These are phyloP conservation scores for Proctacanthus coquilletti DNA, from an alignment of 1,140 invertebrate genomes.

Conservation along the genomic window DNA sequence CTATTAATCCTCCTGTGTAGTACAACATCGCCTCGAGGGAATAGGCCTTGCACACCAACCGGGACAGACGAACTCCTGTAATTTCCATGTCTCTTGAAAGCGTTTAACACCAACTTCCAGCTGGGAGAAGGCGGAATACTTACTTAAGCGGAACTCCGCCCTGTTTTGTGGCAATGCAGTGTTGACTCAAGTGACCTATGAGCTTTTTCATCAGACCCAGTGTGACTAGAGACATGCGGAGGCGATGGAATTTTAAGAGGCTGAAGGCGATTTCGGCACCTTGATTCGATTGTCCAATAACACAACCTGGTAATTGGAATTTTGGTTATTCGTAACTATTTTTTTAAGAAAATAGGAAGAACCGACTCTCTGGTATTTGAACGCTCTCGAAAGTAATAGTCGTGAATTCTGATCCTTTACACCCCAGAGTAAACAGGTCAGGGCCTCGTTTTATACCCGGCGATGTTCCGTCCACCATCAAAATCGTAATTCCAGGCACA, in stretches of 20 bases:
- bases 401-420: slow-evolving; percentile 16
- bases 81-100: slow-evolving; percentile 37
- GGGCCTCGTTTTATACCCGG: slow-evolving; percentile 51
- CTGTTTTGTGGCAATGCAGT: slow-evolving; percentile 39
- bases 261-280: slow-evolving; percentile 15
- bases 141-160: slow-evolving; percentile 32
- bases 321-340: no score
- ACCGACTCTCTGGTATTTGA: slow-evolving; percentile 23
- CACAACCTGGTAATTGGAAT: no score
- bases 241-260: slow-evolving; percentile 12
- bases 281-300: slow-evolving; percentile 16
- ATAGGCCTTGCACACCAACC: slow-evolving; percentile 38
- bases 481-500: slow-evolving; percentile 39
- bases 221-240: slow-evolving; percentile 13
- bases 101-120: no score
- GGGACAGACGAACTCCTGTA: slow-evolving; percentile 38
- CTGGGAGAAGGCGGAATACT: slow-evolving; percentile 4
- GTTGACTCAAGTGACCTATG: slow-evolving; percentile 13
- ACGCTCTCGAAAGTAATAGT: slow-evolving; percentile 34
- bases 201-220: slow-evolving; percentile 16
- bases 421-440: slow-evolving; percentile 54
- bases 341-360: no score
- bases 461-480: slow-evolving; percentile 57
- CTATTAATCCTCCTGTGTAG: slow-evolving; percentile 50
- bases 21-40: slow-evolving; percentile 66